A percentile compares a stretch with the other conserved stretches of the same genome.
phyloP scores from a whole-genome alignment of 2,888 invertebrate species.

The Drosophila picticornis region DNA sequence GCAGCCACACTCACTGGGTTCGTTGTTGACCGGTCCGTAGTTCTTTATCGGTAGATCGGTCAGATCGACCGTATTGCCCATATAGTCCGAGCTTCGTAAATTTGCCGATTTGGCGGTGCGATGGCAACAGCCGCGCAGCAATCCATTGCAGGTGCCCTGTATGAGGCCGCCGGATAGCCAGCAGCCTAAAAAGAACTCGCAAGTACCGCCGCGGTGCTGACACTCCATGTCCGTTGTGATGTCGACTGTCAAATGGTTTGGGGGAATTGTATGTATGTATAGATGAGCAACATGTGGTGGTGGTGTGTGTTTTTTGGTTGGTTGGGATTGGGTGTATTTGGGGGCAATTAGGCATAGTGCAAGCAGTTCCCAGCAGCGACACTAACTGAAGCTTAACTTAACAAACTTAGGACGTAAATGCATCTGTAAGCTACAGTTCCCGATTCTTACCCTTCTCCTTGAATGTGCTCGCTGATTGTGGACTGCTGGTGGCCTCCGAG shows the following conservation, averaged over 20 bases:
- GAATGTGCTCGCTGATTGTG: constrained; percentile 86
- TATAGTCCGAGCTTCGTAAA: constrained; percentile 88
- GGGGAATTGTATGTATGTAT: constrained; percentile 40
- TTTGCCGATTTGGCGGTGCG: constrained; percentile 89
- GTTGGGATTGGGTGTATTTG: constrained; percentile 27
- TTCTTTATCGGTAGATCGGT: constrained; percentile 87
- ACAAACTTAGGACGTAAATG: constrained; percentile 3
- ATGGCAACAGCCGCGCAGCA: constrained; percentile 95
- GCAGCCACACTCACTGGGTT: constrained; percentile 89
- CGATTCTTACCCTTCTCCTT: constrained; percentile 88
- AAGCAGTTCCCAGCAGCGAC: constrained; percentile 76
- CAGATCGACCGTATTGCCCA: constrained; percentile 87
- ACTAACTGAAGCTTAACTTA: constrained; percentile 66
- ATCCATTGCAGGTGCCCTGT: constrained; percentile 93
- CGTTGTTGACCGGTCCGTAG: constrained; percentile 91
- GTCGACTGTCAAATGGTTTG: constrained; percentile 79
- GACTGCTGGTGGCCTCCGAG: constrained; percentile 76
- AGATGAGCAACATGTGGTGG: constrained; percentile 39
- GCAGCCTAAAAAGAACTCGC: constrained; percentile 96
- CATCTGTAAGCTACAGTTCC: constrained; percentile 11
- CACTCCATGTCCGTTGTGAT: constrained; percentile 84
- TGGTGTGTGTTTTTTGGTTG: constrained; percentile 24
- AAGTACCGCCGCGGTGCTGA: constrained; percentile 89
- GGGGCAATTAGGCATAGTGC: constrained; percentile 69
- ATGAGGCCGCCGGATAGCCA: constrained; percentile 95